Evolutionary conservation across 2,888 invertebrate genomes (phyloP).

Genomic region (Drosophila gaucha): DNA sequence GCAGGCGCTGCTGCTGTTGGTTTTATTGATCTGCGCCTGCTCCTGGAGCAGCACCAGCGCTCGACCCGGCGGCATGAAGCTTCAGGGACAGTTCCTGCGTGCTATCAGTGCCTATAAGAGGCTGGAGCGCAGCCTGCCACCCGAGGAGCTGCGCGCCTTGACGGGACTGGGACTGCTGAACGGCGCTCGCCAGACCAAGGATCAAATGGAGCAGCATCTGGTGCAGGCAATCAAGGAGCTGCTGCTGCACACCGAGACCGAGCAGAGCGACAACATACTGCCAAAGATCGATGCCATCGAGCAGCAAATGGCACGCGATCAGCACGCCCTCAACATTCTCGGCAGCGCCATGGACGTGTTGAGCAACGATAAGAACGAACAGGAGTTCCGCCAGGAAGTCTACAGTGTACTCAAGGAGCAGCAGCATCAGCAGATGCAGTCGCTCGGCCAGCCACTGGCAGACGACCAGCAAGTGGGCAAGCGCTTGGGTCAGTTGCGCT

Average conservation of each 20-base stretch:
- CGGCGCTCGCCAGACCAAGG: constrained; percentile 81
- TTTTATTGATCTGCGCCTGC: constrained; percentile 41
- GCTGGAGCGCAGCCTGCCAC: constrained; percentile 74
- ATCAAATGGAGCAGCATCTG: constrained; percentile 81
- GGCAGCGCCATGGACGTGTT: constrained; percentile 80
- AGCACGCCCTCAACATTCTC: constrained; percentile 79
- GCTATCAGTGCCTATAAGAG: constrained; percentile 80
- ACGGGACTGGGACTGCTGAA: constrained; percentile 82
- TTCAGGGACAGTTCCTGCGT: constrained; percentile 78
- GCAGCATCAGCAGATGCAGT: constrained; percentile 20
- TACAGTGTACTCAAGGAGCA: constrained; percentile 44
- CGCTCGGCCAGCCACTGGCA: constrained; percentile 1
- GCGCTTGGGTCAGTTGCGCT: constrained; percentile 66
- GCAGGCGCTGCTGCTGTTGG: constrained; percentile 24
- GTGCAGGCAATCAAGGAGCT: constrained; percentile 75
- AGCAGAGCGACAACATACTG: constrained; percentile 56
- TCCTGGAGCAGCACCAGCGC: constrained; percentile 27
- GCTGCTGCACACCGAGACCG: constrained; percentile 66
- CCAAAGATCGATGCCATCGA: constrained; percentile 80
- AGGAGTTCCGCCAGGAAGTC: constrained; percentile 71
- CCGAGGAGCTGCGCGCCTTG: constrained; percentile 77
- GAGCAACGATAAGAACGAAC: constrained; percentile 60
- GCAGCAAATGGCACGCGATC: constrained; percentile 78
- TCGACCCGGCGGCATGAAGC: constrained; percentile 36
- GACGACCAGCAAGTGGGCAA: constrained; percentile 16